A percentile compares a stretch with the other conserved stretches of the same genome.
Conservation (phyloP, 2,888 invertebrate species). For the Diloba caeruleocephala region DNA sequence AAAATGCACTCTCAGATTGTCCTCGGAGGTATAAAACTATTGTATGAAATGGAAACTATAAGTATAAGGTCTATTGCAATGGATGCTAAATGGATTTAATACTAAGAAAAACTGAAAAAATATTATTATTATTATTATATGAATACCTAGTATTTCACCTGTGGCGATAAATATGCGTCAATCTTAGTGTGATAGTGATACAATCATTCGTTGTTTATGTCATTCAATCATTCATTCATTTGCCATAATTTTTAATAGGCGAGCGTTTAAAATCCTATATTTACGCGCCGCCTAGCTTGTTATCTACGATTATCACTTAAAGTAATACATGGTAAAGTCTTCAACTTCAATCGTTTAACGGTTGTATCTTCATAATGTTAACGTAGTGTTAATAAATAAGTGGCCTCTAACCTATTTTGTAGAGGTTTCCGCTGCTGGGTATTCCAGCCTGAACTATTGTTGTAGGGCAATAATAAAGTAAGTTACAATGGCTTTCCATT, state of each 20-base stretch:
- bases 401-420: slow-evolving; percentile 47
- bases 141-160: too few species aligned
- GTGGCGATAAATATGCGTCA: too few species aligned
- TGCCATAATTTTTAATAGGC: slow-evolving; percentile 39
- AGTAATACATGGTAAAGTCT: background rate
- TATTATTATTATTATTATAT: too few species aligned
- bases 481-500: too few species aligned
- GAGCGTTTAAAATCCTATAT: slow-evolving; percentile 24
- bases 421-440: slow-evolving; percentile 47
- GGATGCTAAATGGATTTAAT: too few species aligned
- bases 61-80: too few species aligned
- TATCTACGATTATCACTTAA: slow-evolving; percentile 3
- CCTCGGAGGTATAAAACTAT: too few species aligned
- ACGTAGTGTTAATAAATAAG: slow-evolving; percentile 24
- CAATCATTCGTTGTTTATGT: slow-evolving; percentile 40
- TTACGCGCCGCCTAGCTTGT: slow-evolving; percentile 12
- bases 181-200: too few species aligned
- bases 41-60: too few species aligned
- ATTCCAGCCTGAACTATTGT: slow-evolving; percentile 35
- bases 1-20: too few species aligned
- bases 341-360: slow-evolving; percentile 5
- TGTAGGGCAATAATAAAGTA: slow-evolving; percentile 24
- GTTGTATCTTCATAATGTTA: slow-evolving; percentile 26
- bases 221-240: slow-evolving; percentile 50
- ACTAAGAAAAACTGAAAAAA: too few species aligned